These are phyloP conservation scores for Argya squamiceps DNA, from an alignment of 2,797 vertebrate species.

Conservation along the genomic window DNA sequence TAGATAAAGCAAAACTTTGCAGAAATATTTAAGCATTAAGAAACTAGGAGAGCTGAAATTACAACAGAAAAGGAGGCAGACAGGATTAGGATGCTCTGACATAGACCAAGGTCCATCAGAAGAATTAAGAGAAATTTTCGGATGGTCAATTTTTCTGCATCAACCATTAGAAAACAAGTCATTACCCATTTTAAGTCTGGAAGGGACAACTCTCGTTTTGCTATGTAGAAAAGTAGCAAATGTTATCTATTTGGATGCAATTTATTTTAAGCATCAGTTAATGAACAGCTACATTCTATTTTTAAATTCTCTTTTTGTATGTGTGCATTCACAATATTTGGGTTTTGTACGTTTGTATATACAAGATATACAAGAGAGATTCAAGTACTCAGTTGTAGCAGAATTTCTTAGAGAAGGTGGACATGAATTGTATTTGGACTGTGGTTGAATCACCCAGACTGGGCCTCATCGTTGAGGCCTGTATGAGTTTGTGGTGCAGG, in stretches of 20 bases:
- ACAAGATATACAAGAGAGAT: neutral
- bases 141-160: neutral
- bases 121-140: neutral
- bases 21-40: neutral
- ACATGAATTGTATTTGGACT: too few species aligned
- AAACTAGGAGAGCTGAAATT: neutral
- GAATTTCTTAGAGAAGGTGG: too few species aligned
- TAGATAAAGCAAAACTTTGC: neutral
- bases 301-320: neutral
- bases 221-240: neutral
- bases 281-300: neutral
- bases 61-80: neutral
- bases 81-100: neutral
- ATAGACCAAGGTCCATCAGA: neutral
- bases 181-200: neutral
- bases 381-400: neutral
- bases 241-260: neutral
- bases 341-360: neutral
- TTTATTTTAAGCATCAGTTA: neutral
- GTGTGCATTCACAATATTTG: fast-evolving
- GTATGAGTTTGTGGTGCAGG: too few species aligned
- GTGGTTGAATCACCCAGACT: too few species aligned
- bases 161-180: neutral
- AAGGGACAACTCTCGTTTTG: neutral
- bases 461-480: too few species aligned